Percentiles rank a stretch among this genome's conserved stretches.
Conservation (phyloP, 2,888 invertebrate genomes). For the Clitarchus hookeri region DNA sequence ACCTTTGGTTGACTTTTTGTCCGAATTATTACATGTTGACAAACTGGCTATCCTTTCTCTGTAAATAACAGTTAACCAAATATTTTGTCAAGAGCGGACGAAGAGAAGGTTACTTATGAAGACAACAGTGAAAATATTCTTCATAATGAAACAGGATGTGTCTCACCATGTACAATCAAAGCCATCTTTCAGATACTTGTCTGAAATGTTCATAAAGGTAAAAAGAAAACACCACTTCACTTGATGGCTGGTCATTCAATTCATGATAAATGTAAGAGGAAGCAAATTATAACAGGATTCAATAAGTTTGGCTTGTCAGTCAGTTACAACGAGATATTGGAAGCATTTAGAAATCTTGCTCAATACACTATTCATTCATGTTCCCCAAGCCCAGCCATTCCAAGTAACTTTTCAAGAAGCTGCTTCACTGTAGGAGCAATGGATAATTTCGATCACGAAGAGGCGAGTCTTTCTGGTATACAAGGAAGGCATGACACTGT, state of each 20-base stretch:
- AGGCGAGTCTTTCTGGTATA: not conserved
- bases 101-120: not conserved
- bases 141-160: not conserved
- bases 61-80: not conserved
- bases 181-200: not conserved
- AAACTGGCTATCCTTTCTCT: not conserved
- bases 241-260: not conserved
- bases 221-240: not conserved
- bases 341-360: not conserved
- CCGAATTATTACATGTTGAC: not conserved
- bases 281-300: not conserved
- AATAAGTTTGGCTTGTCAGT: conserved; percentile 2
- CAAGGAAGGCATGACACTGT: not conserved
- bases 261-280: conserved; percentile 16
- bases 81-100: not conserved
- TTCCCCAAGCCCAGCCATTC: not conserved
- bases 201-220: not conserved
- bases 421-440: not conserved
- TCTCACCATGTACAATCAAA: not conserved
- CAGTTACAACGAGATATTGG: not conserved
- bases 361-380: not conserved
- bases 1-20: not conserved
- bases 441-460: not conserved
- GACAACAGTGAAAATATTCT: not conserved
- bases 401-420: not conserved